phyloP scores from a whole-genome alignment of 1,140 invertebrate species.

The Vanessa tameamea region DNA sequence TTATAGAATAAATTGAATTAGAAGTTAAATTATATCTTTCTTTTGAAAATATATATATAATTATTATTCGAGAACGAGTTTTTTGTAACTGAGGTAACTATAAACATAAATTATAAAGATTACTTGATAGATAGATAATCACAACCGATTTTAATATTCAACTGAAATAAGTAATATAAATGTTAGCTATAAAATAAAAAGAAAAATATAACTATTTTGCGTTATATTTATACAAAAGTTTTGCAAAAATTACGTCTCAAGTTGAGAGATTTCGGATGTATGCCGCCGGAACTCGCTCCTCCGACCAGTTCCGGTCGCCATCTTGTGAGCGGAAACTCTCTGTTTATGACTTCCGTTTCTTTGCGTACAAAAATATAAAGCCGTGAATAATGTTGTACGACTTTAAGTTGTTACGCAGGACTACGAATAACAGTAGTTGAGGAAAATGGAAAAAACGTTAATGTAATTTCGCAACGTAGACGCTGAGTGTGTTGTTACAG shows the following conservation, averaged over 20 bases:
- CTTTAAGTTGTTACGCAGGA: neutral
- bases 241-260: conserved; percentile 47
- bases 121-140: too few species aligned
- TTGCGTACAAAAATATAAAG: conserved; percentile 53
- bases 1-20: too few species aligned
- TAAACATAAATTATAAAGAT: too few species aligned
- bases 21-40: too few species aligned
- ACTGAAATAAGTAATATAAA: too few species aligned
- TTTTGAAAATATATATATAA: too few species aligned
- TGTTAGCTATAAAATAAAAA: too few species aligned
- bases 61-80: too few species aligned
- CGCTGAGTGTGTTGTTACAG: too few species aligned
- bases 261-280: conserved; percentile 52
- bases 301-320: conserved; percentile 59
- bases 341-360: conserved; percentile 61
- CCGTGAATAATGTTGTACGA: conserved; percentile 7
- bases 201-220: neutral
- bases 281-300: conserved; percentile 55
- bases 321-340: conserved; percentile 58
- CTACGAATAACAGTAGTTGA: neutral
- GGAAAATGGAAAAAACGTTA: neutral
- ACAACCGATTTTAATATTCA: too few species aligned
- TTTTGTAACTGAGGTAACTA: too few species aligned
- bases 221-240: conserved; percentile 5
- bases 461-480: too few species aligned